Evolutionary conservation across 1,140 invertebrate species (phyloP).

Genomic region (Idris sp.): DNA sequence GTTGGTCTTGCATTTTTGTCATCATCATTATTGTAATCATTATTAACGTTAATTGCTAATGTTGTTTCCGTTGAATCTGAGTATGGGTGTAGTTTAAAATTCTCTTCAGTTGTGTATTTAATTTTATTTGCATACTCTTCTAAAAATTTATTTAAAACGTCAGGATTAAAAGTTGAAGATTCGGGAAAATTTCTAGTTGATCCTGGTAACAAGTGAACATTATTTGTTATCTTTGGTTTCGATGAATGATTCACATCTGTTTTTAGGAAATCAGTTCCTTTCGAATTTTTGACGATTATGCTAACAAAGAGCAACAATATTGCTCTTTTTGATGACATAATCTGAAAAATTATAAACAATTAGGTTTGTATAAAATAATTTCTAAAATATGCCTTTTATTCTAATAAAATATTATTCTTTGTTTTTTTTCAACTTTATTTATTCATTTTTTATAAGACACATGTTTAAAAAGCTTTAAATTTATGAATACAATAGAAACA

Average conservation of each 20-base stretch:
- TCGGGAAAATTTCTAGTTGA: conserved; percentile 67
- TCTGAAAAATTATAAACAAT: conserved; percentile 63
- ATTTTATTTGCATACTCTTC: conserved; percentile 81
- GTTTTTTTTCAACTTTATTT: too few species aligned
- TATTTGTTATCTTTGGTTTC: conserved; percentile 46
- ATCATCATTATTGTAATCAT: conserved; percentile 23
- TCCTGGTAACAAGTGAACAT: conserved; percentile 20
- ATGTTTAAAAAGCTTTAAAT: too few species aligned
- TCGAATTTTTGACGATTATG: conserved; percentile 43
- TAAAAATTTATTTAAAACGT: conserved; percentile 80
- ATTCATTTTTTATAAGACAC: too few species aligned
- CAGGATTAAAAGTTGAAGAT: conserved; percentile 76
- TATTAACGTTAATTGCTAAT: conserved; percentile 8
- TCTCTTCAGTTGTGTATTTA: conserved; percentile 71
- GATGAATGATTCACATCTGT: conserved; percentile 59
- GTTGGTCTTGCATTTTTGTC: conserved; percentile 17
- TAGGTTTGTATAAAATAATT: too few species aligned
- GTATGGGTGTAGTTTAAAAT: conserved; percentile 54
- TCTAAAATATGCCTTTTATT: too few species aligned
- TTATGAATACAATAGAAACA: too few species aligned
- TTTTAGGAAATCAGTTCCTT: conserved; percentile 60
- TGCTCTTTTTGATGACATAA: conserved; percentile 65
- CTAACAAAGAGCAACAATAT: conserved; percentile 58
- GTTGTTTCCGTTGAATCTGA: conserved; percentile 23
- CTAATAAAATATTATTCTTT: too few species aligned